Evolutionary conservation across 2,797 vertebrate genomes (phyloP).

Genomic region (Hippopotamyrus pictus): DNA sequence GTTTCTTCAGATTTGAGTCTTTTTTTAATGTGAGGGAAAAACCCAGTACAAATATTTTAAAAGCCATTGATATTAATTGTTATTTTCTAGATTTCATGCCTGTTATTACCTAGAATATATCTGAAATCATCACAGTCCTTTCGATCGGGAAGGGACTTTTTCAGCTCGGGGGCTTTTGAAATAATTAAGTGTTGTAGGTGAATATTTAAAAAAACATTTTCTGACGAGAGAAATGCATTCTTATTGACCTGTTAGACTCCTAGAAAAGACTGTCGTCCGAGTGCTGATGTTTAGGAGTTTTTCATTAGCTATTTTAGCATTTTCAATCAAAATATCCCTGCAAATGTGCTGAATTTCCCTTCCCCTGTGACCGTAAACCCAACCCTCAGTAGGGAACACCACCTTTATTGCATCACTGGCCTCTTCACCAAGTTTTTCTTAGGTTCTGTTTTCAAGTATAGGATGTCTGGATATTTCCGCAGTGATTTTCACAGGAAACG

Average conservation of each 20-base stretch:
- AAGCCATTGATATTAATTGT: neutral
- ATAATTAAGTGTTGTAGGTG: neutral
- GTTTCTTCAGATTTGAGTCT: neutral
- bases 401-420: neutral
- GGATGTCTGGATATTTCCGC: neutral
- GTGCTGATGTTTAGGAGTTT: neutral
- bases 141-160: neutral
- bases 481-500: neutral
- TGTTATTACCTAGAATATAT: neutral
- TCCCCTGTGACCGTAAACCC: neutral
- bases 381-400: neutral
- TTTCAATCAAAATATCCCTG: neutral
- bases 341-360: neutral
- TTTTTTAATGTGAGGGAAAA: neutral
- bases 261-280: neutral
- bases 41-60: neutral
- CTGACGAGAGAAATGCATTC: neutral
- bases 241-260: neutral
- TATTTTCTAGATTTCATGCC: neutral
- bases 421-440: neutral
- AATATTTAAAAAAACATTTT: neutral
- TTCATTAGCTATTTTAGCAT: neutral
- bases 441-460: neutral
- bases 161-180: neutral
- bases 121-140: neutral